Conservation (phyloP, 2,113 vertebrate genomes). For the Pseudopipra pipra region DNA sequence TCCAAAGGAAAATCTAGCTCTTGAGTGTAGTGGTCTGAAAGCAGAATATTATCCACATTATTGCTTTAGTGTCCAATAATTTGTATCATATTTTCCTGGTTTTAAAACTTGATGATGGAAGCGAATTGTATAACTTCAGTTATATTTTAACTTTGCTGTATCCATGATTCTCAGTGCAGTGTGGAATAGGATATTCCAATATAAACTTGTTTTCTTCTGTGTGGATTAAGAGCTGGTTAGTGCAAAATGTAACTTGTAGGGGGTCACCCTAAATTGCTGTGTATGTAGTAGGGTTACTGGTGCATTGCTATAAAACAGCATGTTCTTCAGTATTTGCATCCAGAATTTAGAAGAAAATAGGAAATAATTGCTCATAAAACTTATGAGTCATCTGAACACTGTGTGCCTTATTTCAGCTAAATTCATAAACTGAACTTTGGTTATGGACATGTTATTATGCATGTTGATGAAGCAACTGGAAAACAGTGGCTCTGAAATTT, state of each 20-base stretch:
- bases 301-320: not conserved
- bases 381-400: not conserved
- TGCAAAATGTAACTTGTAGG: not conserved
- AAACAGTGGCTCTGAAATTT: not conserved
- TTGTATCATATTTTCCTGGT: not conserved
- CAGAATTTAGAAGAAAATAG: not conserved
- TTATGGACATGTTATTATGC: not conserved
- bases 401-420: not conserved
- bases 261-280: not conserved
- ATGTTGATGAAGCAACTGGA: not conserved
- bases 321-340: not conserved
- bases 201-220: not conserved
- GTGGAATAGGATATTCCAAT: not conserved
- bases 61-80: not conserved
- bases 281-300: not conserved
- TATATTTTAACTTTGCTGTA: not conserved
- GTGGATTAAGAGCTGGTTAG: not conserved
- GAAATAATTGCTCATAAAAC: conserved; percentile 4
- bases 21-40: not conserved
- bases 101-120: not conserved
- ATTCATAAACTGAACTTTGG: not conserved
- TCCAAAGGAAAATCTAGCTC: not conserved
- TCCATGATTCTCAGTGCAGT: not conserved
- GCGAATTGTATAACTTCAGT: not conserved
- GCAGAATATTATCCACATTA: not conserved